Evolutionary conservation across 2,888 invertebrate species (phyloP).

Genomic region (Lithophane semibrunnea): DNA sequence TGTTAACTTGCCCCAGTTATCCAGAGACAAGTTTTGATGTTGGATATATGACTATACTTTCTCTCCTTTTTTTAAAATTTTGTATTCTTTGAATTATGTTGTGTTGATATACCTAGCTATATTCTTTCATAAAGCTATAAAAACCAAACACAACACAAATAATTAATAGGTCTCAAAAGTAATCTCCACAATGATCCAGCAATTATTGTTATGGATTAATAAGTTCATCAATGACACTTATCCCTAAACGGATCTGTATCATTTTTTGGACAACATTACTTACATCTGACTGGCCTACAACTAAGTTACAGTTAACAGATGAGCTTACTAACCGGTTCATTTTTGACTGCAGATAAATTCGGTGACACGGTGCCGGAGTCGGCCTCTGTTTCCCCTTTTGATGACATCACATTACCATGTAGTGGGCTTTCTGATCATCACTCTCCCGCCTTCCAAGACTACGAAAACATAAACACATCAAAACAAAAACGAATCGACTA

Average conservation of each 20-base stretch:
- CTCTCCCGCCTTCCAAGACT: constrained; percentile 87
- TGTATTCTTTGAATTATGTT: background rate
- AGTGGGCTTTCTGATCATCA: constrained; percentile 87
- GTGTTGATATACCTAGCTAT: background rate
- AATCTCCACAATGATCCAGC: constrained; percentile 1
- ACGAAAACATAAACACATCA: constrained; percentile 79
- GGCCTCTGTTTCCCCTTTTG: constrained; percentile 90
- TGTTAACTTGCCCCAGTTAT: constrained; percentile 51
- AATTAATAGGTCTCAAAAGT: background rate
- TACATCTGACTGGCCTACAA: constrained; percentile 33
- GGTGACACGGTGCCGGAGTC: constrained; percentile 90
- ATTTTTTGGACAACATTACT: constrained; percentile 6
- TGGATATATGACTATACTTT: constrained; percentile 30
- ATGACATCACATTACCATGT: constrained; percentile 90
- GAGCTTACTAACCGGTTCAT: constrained; percentile 86
- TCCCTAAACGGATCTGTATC: constrained; percentile 17
- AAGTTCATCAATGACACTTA: constrained; percentile 20
- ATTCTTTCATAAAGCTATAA: background rate
- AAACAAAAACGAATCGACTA: constrained; percentile 60
- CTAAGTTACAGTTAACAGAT: constrained; percentile 51
- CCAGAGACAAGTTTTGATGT: constrained; percentile 42
- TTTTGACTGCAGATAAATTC: constrained; percentile 84
- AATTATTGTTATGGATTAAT: background rate
- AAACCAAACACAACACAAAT: background rate
- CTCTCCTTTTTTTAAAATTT: constrained; percentile 26